Evolutionary conservation across 1,140 invertebrate species (phyloP).

Genomic region (Lepidurus apus): DNA sequence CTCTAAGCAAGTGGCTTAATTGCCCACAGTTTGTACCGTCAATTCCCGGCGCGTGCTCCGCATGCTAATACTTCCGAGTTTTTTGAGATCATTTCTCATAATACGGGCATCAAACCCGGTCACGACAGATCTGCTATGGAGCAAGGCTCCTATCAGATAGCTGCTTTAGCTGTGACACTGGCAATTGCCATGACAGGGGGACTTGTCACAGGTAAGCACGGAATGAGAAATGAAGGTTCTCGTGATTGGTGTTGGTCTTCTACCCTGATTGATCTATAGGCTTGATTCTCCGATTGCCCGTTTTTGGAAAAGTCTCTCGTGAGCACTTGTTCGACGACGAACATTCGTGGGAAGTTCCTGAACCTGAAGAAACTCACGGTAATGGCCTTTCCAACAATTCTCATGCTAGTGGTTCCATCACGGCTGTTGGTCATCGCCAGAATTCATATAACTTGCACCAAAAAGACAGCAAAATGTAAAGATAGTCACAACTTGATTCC

Average conservation of each 20-base stretch:
- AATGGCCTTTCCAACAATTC: background rate
- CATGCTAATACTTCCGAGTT: constrained; percentile 42
- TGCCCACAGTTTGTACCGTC: constrained; percentile 47
- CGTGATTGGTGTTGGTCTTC: background rate
- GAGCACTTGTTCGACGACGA: constrained; percentile 49
- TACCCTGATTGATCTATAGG: constrained; percentile 40
- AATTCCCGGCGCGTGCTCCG: constrained; percentile 52
- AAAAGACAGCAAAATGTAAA: background rate
- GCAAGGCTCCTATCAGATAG: constrained; percentile 75
- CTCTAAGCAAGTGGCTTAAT: background rate
- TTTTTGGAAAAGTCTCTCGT: constrained; percentile 46
- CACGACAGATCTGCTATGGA: constrained; percentile 55
- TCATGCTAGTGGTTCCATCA: background rate
- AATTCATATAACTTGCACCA: background rate
- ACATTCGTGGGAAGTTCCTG: constrained; percentile 47
- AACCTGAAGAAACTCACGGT: constrained; percentile 33
- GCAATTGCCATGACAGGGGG: constrained; percentile 67
- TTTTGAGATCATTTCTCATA: constrained; percentile 37
- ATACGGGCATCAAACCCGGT: constrained; percentile 46
- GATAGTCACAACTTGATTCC: background rate
- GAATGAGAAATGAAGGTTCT: background rate
- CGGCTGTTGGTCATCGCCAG: constrained; percentile 22
- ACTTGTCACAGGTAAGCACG: constrained; percentile 62
- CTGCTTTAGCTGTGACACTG: constrained; percentile 65
- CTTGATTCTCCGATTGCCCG: constrained; percentile 44